These are phyloP conservation scores for Salticus scenicus DNA, from an alignment of 2,888 invertebrate genomes.

Conservation along the genomic window DNA sequence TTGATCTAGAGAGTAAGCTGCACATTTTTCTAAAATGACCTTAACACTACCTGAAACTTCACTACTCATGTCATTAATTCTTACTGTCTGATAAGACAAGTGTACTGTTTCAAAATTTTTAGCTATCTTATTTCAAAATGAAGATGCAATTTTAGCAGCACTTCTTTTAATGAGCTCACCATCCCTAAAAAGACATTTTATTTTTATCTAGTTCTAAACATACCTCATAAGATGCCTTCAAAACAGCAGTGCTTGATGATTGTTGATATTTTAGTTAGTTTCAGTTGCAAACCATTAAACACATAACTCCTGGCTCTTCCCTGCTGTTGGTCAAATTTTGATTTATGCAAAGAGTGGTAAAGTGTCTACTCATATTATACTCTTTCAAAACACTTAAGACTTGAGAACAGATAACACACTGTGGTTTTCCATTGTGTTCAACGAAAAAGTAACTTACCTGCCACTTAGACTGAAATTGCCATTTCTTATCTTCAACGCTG, in stretches of 20 bases:
- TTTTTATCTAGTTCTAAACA: constrained; percentile 4
- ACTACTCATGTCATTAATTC: too few relatives aligned
- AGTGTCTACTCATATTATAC: background rate
- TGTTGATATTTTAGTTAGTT: background rate
- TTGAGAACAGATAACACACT: background rate
- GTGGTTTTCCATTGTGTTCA: background rate
- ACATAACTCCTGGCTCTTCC: too few relatives aligned
- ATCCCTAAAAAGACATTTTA: background rate
- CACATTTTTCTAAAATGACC: too few relatives aligned
- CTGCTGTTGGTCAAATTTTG: too few relatives aligned
- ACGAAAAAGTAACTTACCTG: background rate
- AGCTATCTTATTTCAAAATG: background rate
- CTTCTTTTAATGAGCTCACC: background rate
- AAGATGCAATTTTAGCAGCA: background rate
- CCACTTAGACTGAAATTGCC: background rate
- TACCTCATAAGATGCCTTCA: background rate
- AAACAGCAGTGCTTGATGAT: background rate
- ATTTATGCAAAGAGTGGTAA: too few relatives aligned
- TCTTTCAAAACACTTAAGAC: constrained; percentile 5
- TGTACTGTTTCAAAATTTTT: too few relatives aligned
- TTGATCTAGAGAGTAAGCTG: background rate
- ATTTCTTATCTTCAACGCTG: background rate
- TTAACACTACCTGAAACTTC: background rate
- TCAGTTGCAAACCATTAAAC: background rate
- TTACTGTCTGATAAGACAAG: too few relatives aligned